A percentile compares a stretch with the other conserved stretches of the same genome.
Evolutionary conservation across 2,888 invertebrate genomes (phyloP).

Genomic region (Drosophila prostipennis): DNA sequence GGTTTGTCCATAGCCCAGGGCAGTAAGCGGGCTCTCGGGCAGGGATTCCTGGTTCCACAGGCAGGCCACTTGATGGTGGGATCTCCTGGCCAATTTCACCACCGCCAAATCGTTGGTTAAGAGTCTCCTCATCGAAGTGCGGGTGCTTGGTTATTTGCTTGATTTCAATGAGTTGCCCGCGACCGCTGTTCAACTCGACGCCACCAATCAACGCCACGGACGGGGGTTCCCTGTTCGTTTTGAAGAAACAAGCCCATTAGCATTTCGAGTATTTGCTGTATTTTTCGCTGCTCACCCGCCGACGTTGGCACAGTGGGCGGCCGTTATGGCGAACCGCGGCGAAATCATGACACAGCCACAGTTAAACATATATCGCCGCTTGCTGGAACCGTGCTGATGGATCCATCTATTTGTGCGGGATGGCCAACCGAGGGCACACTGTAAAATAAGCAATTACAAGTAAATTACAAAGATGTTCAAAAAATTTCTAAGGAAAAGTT

Average conservation of each 20-base stretch:
- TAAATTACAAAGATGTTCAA: background rate
- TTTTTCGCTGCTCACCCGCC: constrained; percentile 35
- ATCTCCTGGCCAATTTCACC: constrained; percentile 21
- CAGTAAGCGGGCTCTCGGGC: constrained; percentile 30
- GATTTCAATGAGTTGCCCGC: constrained; percentile 28
- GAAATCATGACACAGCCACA: constrained; percentile 48
- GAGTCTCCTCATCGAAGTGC: constrained; percentile 32
- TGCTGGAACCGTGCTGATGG: background rate
- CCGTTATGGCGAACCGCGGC: constrained; percentile 39
- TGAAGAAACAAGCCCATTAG: constrained; percentile 17
- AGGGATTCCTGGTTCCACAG: constrained; percentile 30
- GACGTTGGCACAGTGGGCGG: constrained; percentile 48
- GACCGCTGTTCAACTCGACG: constrained; percentile 34
- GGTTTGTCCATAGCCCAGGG: constrained; percentile 44
- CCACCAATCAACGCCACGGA: constrained; percentile 45
- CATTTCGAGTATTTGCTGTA: constrained; percentile 12
- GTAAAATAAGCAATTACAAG: background rate
- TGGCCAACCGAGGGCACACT: constrained; percentile 48
- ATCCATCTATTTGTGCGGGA: constrained; percentile 17
- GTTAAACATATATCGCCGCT: constrained; percentile 28
- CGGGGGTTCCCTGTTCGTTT: constrained; percentile 41
- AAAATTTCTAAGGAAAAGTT: background rate
- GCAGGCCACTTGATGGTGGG: constrained; percentile 24
- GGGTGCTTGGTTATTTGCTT: constrained; percentile 36
- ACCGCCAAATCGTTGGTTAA: constrained; percentile 34